These are phyloP conservation scores for Ichneumoninae sp. DNA, from an alignment of 2,888 invertebrate genomes.

Conservation along the genomic window DNA sequence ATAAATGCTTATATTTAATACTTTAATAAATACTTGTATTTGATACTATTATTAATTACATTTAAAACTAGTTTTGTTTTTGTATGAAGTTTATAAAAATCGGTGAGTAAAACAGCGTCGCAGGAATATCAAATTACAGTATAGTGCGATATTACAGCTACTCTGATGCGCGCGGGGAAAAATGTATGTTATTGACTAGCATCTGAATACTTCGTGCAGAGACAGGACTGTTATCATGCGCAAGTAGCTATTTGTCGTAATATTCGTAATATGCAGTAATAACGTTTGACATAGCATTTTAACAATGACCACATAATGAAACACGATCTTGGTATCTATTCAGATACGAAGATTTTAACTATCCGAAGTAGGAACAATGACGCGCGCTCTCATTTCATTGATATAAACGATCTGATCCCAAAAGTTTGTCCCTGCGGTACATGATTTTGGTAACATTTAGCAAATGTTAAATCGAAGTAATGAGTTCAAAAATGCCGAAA, in stretches of 20 bases:
- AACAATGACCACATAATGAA: neutral
- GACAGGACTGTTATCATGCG: neutral
- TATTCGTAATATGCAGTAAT: neutral
- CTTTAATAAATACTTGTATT: neutral
- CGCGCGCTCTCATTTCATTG: too few relatives aligned
- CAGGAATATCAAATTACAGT: neutral
- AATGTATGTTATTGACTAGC: neutral
- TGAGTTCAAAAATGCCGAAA: too few relatives aligned
- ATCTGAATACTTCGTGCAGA: neutral
- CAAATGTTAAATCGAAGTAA: too few relatives aligned
- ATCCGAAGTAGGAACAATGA: too few relatives aligned
- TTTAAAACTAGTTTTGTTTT: neutral
- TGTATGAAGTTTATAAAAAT: neutral
- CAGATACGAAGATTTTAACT: neutral
- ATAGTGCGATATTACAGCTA: neutral
- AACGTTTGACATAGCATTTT: neutral
- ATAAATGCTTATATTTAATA: neutral
- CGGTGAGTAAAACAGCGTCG: neutral
- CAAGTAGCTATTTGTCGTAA: neutral
- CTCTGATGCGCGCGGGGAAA: neutral
- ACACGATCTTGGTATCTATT: neutral
- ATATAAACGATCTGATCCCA: too few relatives aligned
- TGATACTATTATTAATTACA: neutral
- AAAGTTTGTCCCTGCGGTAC: too few relatives aligned
- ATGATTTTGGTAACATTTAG: too few relatives aligned